Evolutionary conservation across 2,888 invertebrate genomes (phyloP), one percentile per base, ranked within the genome.

Genomic region (Morinoia aosen): DNA sequence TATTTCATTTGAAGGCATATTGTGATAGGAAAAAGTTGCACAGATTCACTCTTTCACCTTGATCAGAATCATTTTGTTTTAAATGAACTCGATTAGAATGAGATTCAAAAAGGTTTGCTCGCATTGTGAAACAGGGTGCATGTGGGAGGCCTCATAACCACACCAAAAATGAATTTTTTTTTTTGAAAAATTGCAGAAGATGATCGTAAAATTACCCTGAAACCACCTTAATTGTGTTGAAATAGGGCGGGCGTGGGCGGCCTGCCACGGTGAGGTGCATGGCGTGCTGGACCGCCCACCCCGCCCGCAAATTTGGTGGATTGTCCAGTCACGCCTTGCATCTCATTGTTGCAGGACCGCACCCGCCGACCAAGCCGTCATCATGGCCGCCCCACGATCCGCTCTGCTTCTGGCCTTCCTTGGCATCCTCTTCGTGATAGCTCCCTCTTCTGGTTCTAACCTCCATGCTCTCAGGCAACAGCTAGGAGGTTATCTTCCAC

Each of bases 401-500:
- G 12, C 33, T 33, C 19, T 95, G n/a, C 58, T 95, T 61, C 64
- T 64, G 64, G 64, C 64, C 39, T 58, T 95, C n/a, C 40, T 64
- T 48, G 93, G 93, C 33, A 57, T 33, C 25, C 93, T 93, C 93
- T 93, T 57, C 57, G 93, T 93, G 57, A 11, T 93, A 33, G 33
- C 93, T 19, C 56, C 93, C 25, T 56, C 64, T 64, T 57, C 95
- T 11, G 64, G 16, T 12, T 33, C 61, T 39, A 33, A 64, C 40
- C 95, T 95, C 95, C 39, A 64, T 95, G 64, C 95, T 95, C 61
- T 64, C 39, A 64, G 61, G n/a, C 95, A 61, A 39, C 95, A 95
- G n/a, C 88, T 95, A 25, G 95, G 95, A 48, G 95, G 95, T 88
- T 96, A 96, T 95, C 95, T 96, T 57, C 96, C 96, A 58, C 96